A percentile compares a stretch with the other conserved stretches of the same genome.
Evolutionary conservation across 2,113 vertebrate genomes (phyloP).

Genomic region (Chloropsis cyanopogon): DNA sequence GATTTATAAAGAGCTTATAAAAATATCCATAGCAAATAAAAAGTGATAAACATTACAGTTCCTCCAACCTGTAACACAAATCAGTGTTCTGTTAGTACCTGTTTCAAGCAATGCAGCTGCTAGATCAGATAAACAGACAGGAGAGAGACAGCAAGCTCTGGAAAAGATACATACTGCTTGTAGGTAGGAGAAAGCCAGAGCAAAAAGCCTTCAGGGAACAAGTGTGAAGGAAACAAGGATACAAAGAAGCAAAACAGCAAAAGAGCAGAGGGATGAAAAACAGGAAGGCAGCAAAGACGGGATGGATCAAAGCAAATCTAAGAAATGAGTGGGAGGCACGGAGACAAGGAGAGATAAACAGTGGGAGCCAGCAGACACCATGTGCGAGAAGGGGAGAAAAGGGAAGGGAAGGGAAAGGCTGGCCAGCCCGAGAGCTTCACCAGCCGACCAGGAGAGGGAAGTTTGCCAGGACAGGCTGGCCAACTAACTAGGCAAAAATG

Average conservation of each 20-base stretch:
- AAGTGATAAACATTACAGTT: background rate
- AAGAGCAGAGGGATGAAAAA: conserved; percentile 32
- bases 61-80: background rate
- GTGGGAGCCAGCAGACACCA: conserved; percentile 44
- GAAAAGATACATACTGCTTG: background rate
- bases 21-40: background rate
- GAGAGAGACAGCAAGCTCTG: background rate
- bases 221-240: conserved; percentile 15
- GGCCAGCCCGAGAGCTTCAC: background rate
- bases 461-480: background rate
- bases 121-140: background rate
- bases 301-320: conserved; percentile 51
- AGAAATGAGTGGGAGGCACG: conserved; percentile 39
- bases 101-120: background rate
- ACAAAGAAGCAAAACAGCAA: conserved; percentile 23
- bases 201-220: conserved; percentile 27
- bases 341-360: conserved; percentile 47
- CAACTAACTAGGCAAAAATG: background rate
- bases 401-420: background rate
- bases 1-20: background rate
- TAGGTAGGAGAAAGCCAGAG: background rate
- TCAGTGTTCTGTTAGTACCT: background rate
- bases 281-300: conserved; percentile 11
- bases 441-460: background rate
- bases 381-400: conserved; percentile 13